Evolutionary conservation across 2,888 invertebrate genomes (phyloP).

Genomic region (Cheilosia variabilis): DNA sequence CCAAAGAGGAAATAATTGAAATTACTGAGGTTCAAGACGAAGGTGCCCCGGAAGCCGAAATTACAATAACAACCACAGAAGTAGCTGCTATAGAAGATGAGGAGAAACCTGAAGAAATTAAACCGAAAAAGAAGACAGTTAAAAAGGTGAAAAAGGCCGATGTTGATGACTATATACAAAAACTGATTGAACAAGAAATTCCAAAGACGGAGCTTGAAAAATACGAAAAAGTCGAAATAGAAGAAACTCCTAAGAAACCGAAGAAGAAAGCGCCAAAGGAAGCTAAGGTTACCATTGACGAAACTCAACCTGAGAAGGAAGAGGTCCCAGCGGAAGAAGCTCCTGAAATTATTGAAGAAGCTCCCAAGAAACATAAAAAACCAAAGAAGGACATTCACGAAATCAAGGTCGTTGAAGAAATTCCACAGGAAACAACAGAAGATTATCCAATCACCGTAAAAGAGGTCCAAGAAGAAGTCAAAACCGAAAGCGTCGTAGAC

Average conservation of each 20-base stretch:
- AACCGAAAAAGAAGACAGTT: constrained; percentile 78
- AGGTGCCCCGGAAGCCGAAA: constrained; percentile 83
- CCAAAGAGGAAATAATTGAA: constrained; percentile 84
- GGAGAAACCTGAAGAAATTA: constrained; percentile 69
- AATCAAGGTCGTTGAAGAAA: constrained; percentile 76
- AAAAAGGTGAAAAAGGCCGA: constrained; percentile 82
- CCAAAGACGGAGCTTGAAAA: constrained; percentile 83
- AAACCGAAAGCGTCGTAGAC: constrained; percentile 79
- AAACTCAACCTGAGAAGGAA: constrained; percentile 67
- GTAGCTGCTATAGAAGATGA: constrained; percentile 64
- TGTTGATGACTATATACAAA: constrained; percentile 81
- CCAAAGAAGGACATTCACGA: constrained; percentile 52
- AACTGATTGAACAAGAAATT: constrained; percentile 82
- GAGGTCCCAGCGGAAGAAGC: constrained; percentile 76
- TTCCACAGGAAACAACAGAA: constrained; percentile 73
- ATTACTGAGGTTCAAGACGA: constrained; percentile 82
- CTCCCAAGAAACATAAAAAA: constrained; percentile 70
- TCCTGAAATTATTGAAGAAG: constrained; percentile 55
- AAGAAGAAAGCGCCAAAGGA: constrained; percentile 74
- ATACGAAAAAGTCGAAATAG: constrained; percentile 83
- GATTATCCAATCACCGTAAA: constrained; percentile 76
- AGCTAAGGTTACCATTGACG: constrained; percentile 74
- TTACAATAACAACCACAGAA: constrained; percentile 81
- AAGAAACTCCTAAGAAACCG: constrained; percentile 81
- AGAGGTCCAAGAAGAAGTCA: constrained; percentile 79